Conservation (phyloP, 2,888 invertebrate genomes). For the Xestia ashworthii region DNA sequence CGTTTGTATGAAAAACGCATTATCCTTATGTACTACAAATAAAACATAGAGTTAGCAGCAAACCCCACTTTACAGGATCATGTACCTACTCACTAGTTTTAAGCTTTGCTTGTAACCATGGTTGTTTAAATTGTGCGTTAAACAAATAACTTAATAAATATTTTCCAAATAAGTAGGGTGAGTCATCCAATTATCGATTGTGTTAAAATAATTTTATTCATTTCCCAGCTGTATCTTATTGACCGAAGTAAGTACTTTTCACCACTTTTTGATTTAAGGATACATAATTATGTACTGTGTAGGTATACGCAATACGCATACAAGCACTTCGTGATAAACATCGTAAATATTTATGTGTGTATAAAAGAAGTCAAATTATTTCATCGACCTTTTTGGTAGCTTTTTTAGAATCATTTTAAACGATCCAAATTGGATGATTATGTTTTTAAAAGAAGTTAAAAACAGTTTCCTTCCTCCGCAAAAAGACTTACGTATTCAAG, state of each 20-base stretch:
- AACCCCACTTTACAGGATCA: too few species aligned
- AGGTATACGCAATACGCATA: too few species aligned
- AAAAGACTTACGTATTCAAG: constrained; percentile 26
- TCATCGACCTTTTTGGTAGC: background rate
- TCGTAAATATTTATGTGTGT: background rate
- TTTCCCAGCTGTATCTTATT: background rate
- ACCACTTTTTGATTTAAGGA: constrained; percentile 1
- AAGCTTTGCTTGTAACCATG: too few species aligned
- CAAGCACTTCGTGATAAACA: background rate
- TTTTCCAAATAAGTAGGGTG: background rate
- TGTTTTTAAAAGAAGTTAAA: constrained; percentile 19
- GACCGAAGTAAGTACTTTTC: background rate
- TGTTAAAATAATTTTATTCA: background rate
- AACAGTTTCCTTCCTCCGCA: constrained; percentile 18
- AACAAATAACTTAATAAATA: too few species aligned
- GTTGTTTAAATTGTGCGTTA: too few species aligned
- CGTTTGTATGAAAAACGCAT: too few species aligned
- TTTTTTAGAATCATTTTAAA: constrained; percentile 5
- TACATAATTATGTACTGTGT: too few species aligned
- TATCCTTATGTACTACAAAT: too few species aligned
- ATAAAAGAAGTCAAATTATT: constrained; percentile 19
- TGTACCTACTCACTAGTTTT: too few species aligned
- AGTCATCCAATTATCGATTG: background rate
- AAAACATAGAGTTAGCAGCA: too few species aligned
- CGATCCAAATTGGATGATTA: constrained; percentile 15